phyloP scores from a whole-genome alignment of 92 coral and sea anemone genomes.

The Zoanthus solanderi region DNA sequence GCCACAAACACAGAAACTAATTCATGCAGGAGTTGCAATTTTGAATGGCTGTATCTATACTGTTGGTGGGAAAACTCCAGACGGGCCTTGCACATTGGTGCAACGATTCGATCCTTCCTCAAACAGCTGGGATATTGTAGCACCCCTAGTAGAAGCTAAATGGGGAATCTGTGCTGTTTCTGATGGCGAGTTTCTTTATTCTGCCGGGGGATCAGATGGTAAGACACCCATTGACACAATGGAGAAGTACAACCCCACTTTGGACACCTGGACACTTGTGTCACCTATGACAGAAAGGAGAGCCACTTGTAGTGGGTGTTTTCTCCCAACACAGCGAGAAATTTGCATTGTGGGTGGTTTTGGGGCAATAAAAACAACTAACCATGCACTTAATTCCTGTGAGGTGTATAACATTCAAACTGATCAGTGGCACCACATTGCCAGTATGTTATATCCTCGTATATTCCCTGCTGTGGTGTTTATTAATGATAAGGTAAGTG shows the following conservation, averaged over 20 bases:
- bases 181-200: constrained; percentile 55
- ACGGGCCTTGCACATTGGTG: constrained; percentile 51
- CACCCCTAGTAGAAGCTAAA: constrained; percentile 39
- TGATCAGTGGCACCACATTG: constrained; percentile 34
- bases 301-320: constrained; percentile 41
- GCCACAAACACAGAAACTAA: constrained; percentile 48
- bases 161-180: constrained; percentile 64
- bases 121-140: constrained; percentile 52
- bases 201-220: constrained; percentile 66
- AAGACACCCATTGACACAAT: constrained; percentile 50
- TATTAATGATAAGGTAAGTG: constrained; percentile 34
- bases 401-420: constrained; percentile 40
- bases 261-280: constrained; percentile 50
- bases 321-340: constrained; percentile 28
- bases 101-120: constrained; percentile 52
- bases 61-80: constrained; percentile 55
- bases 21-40: constrained; percentile 50
- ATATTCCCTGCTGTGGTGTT: constrained; percentile 43
- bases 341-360: constrained; percentile 48
- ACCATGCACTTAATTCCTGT: constrained; percentile 47
- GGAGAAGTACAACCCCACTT: constrained; percentile 52
- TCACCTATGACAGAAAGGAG: constrained; percentile 59
- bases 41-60: constrained; percentile 54
- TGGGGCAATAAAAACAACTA: constrained; percentile 42
- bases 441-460: constrained; percentile 40